Evolutionary conservation across 2,797 vertebrate species (phyloP), one percentile per base, ranked within the genome.

Genomic region (Anniella stebbinsi): DNA sequence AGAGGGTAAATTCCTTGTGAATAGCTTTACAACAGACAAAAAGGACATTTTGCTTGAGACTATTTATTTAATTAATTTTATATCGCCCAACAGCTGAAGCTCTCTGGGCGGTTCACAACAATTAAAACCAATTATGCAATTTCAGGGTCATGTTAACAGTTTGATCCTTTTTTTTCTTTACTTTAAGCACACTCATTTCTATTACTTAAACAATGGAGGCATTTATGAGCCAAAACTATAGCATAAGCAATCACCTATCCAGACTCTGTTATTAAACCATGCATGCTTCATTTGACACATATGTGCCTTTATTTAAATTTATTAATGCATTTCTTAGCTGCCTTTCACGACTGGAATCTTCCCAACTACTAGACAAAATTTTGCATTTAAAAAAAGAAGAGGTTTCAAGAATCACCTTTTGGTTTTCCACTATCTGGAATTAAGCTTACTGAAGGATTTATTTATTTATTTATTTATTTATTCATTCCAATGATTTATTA

Each of bases 1-100:
- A 90, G 0, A 93, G 54, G 30, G 60, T 23, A 80, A 95, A 91
- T 94, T 89, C 95, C 23, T 91, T 23, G 30, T 85, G 89, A 30
- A 81, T 38, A 93, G 88, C 60, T 91, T 94, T 54, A 15, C 76
- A 93, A 94, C 57, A 85, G 86, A 94, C 51, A 75, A 0, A 36
- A 51, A 91, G 67, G 92, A 76, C 0, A 4, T 78, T 93, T 89
- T 89, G 51, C 48, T 91, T 87, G 25, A 90, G 87, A 23, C 30
- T 25, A 45, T 6, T 45, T 45, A 45, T 45, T 45, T 45, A 3
- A 45, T 45, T n/a, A n/a, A n/a, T 45, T 45, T 45, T 45, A 45
- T 45, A 45, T 6, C 45, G 45, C 45, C 45, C 45, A 45, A 45
- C 6, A 45, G 45, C 6, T 6, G 45, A 45, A 45, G 45, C 45